phyloP scores from a whole-genome alignment of 2,888 invertebrate genomes.

The Synanthedon myopaeformis region DNA sequence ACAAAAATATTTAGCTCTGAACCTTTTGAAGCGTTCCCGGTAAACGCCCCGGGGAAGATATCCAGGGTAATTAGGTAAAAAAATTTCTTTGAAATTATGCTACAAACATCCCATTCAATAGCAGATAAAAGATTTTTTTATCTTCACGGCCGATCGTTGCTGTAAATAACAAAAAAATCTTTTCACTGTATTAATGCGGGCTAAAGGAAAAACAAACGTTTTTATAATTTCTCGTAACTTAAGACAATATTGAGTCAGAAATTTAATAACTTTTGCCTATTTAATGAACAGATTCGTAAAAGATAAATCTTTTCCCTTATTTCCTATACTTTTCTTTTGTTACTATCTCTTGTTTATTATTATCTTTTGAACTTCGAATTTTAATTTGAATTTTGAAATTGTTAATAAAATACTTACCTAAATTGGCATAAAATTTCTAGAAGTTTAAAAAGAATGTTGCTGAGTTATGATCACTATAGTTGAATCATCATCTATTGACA shows the following conservation, averaged over 20 bases:
- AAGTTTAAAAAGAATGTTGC: too few relatives aligned
- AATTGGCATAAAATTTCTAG: too few relatives aligned
- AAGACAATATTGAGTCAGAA: background rate
- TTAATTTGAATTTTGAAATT: too few relatives aligned
- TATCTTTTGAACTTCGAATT: too few relatives aligned
- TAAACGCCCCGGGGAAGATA: constrained; percentile 25
- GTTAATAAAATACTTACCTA: too few relatives aligned
- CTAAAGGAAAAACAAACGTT: constrained; percentile 11
- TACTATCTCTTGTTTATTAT: too few relatives aligned
- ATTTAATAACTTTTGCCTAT: background rate
- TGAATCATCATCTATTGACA: too few relatives aligned
- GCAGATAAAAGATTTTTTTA: constrained; percentile 49
- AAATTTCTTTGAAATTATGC: constrained; percentile 39
- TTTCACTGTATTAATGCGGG: constrained; percentile 24
- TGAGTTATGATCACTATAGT: too few relatives aligned
- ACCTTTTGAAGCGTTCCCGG: constrained; percentile 20
- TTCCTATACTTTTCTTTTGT: too few relatives aligned
- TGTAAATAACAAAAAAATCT: constrained; percentile 51
- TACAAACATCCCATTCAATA: constrained; percentile 52
- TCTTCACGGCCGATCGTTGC: constrained; percentile 39
- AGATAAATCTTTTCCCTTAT: too few relatives aligned
- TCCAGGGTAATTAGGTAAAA: constrained; percentile 46
- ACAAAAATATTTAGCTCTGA: constrained; percentile 27
- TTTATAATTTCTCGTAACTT: constrained; percentile 1
- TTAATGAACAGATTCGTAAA: too few relatives aligned